Conservation (phyloP, 2,888 invertebrate species). For the Tridacna gigas region DNA sequence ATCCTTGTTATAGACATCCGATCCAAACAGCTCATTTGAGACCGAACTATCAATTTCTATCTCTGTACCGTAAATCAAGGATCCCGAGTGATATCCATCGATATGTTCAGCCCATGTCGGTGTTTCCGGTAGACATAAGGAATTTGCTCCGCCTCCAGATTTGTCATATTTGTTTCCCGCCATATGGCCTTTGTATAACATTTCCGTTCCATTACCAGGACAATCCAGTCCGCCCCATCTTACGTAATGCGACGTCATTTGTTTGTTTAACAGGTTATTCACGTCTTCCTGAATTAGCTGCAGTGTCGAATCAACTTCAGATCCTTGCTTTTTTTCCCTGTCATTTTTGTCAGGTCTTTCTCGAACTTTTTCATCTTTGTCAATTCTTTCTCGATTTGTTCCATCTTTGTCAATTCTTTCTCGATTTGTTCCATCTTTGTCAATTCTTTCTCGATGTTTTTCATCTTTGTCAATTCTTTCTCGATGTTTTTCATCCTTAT, state of each 20-base stretch:
- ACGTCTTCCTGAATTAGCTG: not conserved
- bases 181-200: constrained; percentile 13
- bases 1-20: constrained; percentile 26
- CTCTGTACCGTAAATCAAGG: constrained; percentile 40
- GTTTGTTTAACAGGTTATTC: not conserved
- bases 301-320: not conserved
- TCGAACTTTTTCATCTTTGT: not conserved
- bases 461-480: not conserved
- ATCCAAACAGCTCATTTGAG: constrained; percentile 14
- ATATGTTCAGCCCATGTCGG: constrained; percentile 36
- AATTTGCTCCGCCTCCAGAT: constrained; percentile 25
- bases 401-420: too few species aligned
- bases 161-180: constrained; percentile 14
- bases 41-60: constrained; percentile 23
- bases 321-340: not conserved
- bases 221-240: constrained; percentile 17
- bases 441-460: too few species aligned
- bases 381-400: not conserved
- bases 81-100: constrained; percentile 15
- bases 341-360: too few species aligned
- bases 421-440: not conserved
- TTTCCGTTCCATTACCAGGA: constrained; percentile 12
- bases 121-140: constrained; percentile 32
- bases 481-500: not conserved
- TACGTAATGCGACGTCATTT: not conserved